phyloP scores from a whole-genome alignment of 2,113 vertebrate species.

The Antigone vipio region DNA sequence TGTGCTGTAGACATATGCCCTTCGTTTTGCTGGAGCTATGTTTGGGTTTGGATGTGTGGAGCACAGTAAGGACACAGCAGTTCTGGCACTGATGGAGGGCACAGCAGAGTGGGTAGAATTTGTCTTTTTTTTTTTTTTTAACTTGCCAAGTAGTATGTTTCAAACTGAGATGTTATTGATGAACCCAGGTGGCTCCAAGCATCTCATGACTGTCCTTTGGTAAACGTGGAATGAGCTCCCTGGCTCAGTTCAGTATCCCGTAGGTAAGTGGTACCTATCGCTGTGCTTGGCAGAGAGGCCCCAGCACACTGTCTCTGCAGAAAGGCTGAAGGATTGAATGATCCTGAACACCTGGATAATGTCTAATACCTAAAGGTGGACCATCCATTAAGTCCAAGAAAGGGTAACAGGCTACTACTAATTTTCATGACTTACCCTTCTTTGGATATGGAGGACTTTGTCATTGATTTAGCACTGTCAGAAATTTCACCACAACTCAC shows the following conservation, averaged over 20 bases:
- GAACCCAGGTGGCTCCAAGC: not conserved
- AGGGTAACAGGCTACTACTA: not conserved
- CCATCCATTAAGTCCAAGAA: not conserved
- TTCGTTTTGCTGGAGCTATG: not conserved
- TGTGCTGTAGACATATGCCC: not conserved
- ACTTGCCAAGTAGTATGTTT: not conserved
- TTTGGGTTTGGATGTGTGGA: not conserved
- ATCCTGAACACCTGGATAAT: not conserved
- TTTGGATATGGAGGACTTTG: not conserved
- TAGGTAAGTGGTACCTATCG: not conserved
- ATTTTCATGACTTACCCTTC: not conserved
- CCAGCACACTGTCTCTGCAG: not conserved
- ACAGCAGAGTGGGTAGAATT: not conserved
- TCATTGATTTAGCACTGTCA: not conserved
- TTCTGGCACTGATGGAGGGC: not conserved
- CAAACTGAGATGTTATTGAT: not conserved
- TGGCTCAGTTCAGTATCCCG: not conserved
- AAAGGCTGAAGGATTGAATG: not conserved
- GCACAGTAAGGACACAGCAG: not conserved
- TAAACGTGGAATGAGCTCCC: not conserved
- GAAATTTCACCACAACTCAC: not conserved
- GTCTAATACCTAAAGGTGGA: not conserved
- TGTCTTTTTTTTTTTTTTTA: not conserved
- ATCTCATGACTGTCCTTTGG: not conserved
- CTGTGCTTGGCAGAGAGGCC: not conserved